These are phyloP conservation scores for Andrena chrysosceles DNA, from an alignment of 2,888 invertebrate genomes.

Conservation along the genomic window DNA sequence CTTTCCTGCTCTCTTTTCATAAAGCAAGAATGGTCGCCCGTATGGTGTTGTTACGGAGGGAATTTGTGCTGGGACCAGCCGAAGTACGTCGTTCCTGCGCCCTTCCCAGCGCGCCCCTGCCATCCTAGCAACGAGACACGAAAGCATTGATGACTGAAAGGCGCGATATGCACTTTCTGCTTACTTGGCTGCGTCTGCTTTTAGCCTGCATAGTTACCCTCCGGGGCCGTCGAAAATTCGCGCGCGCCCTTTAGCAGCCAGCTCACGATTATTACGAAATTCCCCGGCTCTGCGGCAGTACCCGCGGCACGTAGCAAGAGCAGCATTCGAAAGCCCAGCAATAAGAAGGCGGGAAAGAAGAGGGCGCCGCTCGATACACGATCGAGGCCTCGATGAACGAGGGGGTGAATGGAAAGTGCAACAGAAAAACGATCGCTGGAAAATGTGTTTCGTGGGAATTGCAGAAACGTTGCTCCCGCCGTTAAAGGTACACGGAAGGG, in stretches of 20 bases:
- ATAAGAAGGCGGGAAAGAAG: conserved; percentile 24
- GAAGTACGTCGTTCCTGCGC: conserved; percentile 58
- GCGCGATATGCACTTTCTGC: conserved; percentile 52
- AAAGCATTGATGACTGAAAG: conserved; percentile 60
- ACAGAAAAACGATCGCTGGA: not conserved
- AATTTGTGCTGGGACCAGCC: conserved; percentile 51
- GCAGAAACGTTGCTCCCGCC: not conserved
- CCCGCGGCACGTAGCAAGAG: not conserved
- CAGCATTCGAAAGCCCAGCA: conserved; percentile 38
- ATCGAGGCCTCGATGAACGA: not conserved
- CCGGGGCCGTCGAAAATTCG: conserved; percentile 65
- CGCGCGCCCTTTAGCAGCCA: not conserved
- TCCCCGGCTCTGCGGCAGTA: conserved; percentile 30
- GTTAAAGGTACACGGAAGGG: not conserved
- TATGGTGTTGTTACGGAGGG: conserved; percentile 39
- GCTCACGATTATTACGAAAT: conserved; percentile 62
- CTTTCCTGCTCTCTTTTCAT: conserved; percentile 49
- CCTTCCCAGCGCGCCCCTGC: conserved; percentile 5
- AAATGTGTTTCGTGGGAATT: not conserved
- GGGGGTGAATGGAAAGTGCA: not conserved
- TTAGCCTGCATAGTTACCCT: conserved; percentile 53
- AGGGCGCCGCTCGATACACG: not conserved
- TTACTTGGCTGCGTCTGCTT: conserved; percentile 55
- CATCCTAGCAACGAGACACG: conserved; percentile 22
- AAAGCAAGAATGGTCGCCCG: conserved; percentile 41